Percentiles rank a stretch among this genome's conserved stretches.
Evolutionary conservation across 2,113 vertebrate species (phyloP).

Genomic region (Leucosticte australis): DNA sequence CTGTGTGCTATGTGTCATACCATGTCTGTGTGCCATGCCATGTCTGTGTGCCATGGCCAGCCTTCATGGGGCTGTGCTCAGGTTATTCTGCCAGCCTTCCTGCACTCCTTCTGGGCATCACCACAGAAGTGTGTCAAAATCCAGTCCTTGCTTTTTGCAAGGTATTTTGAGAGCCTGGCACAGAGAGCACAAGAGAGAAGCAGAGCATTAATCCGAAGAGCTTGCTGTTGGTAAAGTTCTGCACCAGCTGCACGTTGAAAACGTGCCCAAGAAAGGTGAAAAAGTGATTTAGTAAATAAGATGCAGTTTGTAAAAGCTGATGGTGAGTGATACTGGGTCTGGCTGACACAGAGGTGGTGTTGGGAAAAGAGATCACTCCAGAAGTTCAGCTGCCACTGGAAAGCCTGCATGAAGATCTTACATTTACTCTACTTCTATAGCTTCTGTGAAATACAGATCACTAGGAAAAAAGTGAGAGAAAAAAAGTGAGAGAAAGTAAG

Average conservation of each 20-base stretch:
- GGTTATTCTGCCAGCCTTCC: neutral
- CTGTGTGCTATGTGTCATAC: neutral
- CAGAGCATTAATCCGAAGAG: neutral
- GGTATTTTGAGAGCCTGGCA: neutral
- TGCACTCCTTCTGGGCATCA: neutral
- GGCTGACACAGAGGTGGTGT: neutral
- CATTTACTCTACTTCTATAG: neutral
- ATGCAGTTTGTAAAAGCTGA: neutral
- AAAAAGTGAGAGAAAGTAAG: neutral
- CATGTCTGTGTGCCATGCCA: too few relatives aligned
- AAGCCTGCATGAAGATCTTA: neutral
- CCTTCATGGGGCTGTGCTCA: neutral
- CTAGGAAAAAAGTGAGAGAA: neutral
- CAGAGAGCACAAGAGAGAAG: neutral
- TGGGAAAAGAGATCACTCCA: neutral
- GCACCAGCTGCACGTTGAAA: neutral
- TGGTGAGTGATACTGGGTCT: neutral
- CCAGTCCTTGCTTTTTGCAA: neutral
- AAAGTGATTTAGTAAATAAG: neutral
- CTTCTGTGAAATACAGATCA: neutral
- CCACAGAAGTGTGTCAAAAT: rapidly evolving
- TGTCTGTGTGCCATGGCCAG: neutral
- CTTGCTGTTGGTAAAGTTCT: neutral
- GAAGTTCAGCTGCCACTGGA: neutral
- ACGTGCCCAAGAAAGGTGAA: neutral